Base-by-base conservation (phyloP, 2,113 vertebrate species). In the Fulmarus glacialis region DNA sequence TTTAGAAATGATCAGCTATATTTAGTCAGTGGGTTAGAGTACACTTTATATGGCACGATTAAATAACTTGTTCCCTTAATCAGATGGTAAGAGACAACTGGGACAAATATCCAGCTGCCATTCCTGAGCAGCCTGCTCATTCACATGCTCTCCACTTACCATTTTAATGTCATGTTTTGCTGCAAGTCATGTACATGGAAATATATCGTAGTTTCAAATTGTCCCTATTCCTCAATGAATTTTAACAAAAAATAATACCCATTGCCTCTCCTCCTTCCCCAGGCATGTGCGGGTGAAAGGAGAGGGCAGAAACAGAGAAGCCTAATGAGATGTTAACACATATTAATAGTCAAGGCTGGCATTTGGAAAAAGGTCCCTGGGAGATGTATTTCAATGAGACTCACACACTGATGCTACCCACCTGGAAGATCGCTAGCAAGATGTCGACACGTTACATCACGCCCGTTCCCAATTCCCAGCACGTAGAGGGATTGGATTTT, bases 31-130 rank as follows among this genome's bases (percentile, higher is more conserved):
- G 62, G 86, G 80, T 63, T 80, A 59, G 48, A 82, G 66, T 45
- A 66, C 43, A 19, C 82, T 92, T 67, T 43, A 67, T 56, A 77
- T 27, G 77, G 83, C 83, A 63, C 1, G 2, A 45, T 38, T 63
- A 89, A 87, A 89, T 72, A 86, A 72, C 89, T 80, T 40, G 30
- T 59, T 86, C 40, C 87, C 80, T 64, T 64, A 77, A 89, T 93
- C 83, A 79, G 83, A 47, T 40, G 75, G 71, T 11, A 60, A 50
- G 62, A 77, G 87, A 81, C 92, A 83, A 95, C 77, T 63, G 84
- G 87, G 75, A 82, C 66, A 80, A 67, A 64, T 63, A 83, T 27
- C 58, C 83, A 93, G 93, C 91, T 93, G 87, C 87, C 62, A 11
- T 82, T 96, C 87, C 83, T 64, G 89, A 89, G 32, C 53, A 72